Conservation (phyloP, 2,888 invertebrate species). For the Drosophila tanythrix region DNA sequence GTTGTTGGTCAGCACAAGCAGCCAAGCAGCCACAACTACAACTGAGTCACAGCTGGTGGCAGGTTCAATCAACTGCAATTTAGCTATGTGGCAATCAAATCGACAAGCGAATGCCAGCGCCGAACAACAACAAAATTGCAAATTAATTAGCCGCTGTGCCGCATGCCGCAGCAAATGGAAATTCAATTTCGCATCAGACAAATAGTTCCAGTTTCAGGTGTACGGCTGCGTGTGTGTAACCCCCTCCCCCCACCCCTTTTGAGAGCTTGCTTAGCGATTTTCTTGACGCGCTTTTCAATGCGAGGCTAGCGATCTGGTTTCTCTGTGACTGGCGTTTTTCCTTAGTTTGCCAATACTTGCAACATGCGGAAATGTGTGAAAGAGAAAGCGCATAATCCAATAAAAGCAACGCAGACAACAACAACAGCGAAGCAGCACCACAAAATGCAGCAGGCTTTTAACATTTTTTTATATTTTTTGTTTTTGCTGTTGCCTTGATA, state of each 20-base stretch:
- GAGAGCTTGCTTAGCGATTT: slow-evolving; percentile 63
- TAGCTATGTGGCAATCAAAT: slow-evolving; percentile 62
- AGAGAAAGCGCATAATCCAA: slow-evolving; percentile 78
- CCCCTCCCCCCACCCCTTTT: slow-evolving; percentile 28
- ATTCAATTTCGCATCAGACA: slow-evolving; percentile 26
- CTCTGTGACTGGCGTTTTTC: slow-evolving; percentile 51
- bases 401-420: slow-evolving; percentile 46
- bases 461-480: slow-evolving; percentile 21
- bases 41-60: slow-evolving; percentile 47
- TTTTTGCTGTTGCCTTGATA: slow-evolving; percentile 33
- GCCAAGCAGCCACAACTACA: background rate
- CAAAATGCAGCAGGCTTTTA: slow-evolving; percentile 27
- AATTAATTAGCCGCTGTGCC: slow-evolving; percentile 60
- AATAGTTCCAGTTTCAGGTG: slow-evolving; percentile 52
- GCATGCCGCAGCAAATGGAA: slow-evolving; percentile 31
- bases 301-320: slow-evolving; percentile 60
- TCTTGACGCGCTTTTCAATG: slow-evolving; percentile 56
- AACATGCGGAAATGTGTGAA: slow-evolving; percentile 76
- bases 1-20: slow-evolving; percentile 6
- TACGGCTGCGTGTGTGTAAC: background rate
- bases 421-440: slow-evolving; percentile 1
- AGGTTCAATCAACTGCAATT: slow-evolving; percentile 75
- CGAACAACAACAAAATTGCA: slow-evolving; percentile 52
- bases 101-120: slow-evolving; percentile 48
- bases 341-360: slow-evolving; percentile 39